Conservation (phyloP, 2,113 vertebrate species). For the Pterocles burchelli region DNA sequence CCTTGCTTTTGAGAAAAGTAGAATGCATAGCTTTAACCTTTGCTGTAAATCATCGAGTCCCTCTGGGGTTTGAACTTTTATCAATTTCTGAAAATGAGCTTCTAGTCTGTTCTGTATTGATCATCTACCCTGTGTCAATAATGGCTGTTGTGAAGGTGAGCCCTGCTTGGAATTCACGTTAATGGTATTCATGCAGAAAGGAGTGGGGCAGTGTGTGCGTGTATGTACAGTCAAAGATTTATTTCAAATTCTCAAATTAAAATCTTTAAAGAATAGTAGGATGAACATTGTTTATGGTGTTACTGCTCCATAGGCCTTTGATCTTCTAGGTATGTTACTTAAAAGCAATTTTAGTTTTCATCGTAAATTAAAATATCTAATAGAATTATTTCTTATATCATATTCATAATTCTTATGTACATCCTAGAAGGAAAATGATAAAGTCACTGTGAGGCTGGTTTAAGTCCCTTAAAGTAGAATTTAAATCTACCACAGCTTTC, state of each 20-base stretch:
- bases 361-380: not conserved
- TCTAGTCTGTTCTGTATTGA: slow-evolving; percentile 70
- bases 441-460: not conserved
- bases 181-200: slow-evolving; percentile 47
- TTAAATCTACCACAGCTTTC: not conserved
- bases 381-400: not conserved
- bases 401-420: not conserved
- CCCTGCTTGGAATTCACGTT: slow-evolving; percentile 50
- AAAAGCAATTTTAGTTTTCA: not conserved
- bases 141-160: slow-evolving; percentile 59
- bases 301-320: not conserved
- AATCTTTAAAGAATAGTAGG: not conserved
- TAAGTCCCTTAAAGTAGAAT: not conserved
- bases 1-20: not conserved
- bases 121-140: slow-evolving; percentile 56
- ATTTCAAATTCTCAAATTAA: not conserved
- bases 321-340: not conserved
- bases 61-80: slow-evolving; percentile 71
- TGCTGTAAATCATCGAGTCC: slow-evolving; percentile 64
- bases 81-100: slow-evolving; percentile 74
- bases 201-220: not conserved
- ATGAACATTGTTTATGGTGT: not conserved
- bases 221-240: not conserved
- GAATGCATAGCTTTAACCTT: slow-evolving; percentile 61
- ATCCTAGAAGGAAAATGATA: not conserved